Evolutionary conservation across 35 echinoderm and acorn worm genomes (phyloP).

Genomic region (Acanthaster planci): DNA sequence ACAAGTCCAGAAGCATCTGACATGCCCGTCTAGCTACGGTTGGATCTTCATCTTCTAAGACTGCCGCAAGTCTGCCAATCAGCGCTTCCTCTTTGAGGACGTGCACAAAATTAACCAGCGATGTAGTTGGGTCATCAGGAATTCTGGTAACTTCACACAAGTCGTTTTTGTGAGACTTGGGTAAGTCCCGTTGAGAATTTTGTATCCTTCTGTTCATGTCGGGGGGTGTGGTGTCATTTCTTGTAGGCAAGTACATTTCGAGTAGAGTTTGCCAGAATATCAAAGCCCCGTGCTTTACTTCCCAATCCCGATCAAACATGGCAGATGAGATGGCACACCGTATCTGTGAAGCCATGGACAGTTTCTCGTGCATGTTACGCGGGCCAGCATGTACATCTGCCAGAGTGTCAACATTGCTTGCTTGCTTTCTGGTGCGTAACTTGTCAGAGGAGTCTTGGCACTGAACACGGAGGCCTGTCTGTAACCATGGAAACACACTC

Average conservation of each 20-base stretch:
- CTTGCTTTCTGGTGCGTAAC: too few species aligned
- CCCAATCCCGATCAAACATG: conserved; percentile 17
- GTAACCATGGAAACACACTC: neutral
- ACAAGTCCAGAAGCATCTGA: neutral
- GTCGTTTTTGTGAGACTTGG: too few species aligned
- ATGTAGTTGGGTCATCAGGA: neutral
- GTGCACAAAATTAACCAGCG: neutral
- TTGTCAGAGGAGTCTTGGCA: neutral
- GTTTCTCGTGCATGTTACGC: neutral
- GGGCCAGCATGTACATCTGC: neutral
- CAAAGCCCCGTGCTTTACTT: conserved; percentile 9
- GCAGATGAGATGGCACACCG: neutral
- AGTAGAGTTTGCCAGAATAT: conserved; percentile 3
- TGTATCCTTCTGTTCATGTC: too few species aligned
- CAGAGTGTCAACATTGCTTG: neutral
- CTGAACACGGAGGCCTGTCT: neutral
- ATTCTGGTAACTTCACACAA: too few species aligned
- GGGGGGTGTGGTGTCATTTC: too few species aligned
- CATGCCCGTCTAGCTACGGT: neutral
- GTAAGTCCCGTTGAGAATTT: too few species aligned
- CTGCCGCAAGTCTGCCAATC: neutral
- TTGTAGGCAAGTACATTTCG: neutral
- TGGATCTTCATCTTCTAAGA: conserved; percentile 3
- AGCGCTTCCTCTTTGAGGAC: neutral
- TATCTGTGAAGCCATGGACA: neutral